Evolutionary conservation across 2,888 invertebrate genomes (phyloP), one percentile per base, ranked within the genome.

Genomic region (Athalia rosae): DNA sequence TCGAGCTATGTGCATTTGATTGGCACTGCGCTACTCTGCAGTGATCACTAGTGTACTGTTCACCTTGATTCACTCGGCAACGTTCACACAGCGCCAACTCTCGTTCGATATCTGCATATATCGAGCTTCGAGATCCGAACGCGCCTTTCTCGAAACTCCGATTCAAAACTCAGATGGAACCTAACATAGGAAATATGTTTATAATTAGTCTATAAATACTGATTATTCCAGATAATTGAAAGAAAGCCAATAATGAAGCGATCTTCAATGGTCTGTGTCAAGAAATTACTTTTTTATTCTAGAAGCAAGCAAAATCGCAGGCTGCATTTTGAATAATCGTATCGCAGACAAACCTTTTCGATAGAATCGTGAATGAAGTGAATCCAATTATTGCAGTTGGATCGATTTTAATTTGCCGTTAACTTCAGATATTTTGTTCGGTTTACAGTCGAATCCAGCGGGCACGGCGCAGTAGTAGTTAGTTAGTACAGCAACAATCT

Each of bases 51-150:
- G 0, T 61, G 61, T 61, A n/a, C n/a, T n/a, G n/a, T n/a, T 71
- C 71, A 45, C 71, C 71, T 71, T 56, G 67, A 67, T 71, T 74
- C 47, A 47, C 59, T 47, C 74, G 13, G 62, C 50, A 45, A 71
- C 56, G 58, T 71, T 62, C 61, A 74, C 74, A n/a, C 61, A 28
- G 47, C 62, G 74, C 47, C 11, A 28, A 7, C 4, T 8, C 0
- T 13, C 50, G 11, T 5, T 66, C 66, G 63, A 63, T 6, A 3
- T 3, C 8, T 62, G 48, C 47, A 62, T 61, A 11, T 28, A 61
- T 74, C 61, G 74, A 56, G 7, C 56, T 9, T 43, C 69, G 58
- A 71, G 43, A 13, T 43, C 7, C 41, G 43, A 45, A 56, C 1
- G 11, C 28, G 28, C 28, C 1, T 28, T 28, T 67, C n/a, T 69